These are phyloP conservation scores for Xiphophorus couchianus DNA, from an alignment of 2,113 vertebrate species.

Conservation along the genomic window DNA sequence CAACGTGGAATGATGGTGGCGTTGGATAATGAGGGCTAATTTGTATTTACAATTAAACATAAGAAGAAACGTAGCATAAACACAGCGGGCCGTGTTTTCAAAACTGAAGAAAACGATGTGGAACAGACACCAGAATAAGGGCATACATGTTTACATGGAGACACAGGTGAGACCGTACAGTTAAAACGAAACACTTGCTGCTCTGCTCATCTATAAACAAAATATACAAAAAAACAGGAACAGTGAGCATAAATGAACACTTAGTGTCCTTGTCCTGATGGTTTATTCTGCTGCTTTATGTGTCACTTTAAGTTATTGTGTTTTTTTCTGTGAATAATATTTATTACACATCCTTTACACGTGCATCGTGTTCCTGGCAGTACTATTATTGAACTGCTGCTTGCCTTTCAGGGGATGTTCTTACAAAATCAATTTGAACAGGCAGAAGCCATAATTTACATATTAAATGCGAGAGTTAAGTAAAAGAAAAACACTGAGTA, in stretches of 20 bases:
- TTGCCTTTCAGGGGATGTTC: no score
- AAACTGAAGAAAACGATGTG: constrained; percentile 60
- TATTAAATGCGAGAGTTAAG: not conserved
- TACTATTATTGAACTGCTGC: no score
- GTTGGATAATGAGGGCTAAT: constrained; percentile 15
- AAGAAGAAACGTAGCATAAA: constrained; percentile 53
- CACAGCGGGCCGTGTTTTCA: constrained; percentile 60
- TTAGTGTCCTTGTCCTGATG: not conserved
- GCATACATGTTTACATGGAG: constrained; percentile 33
- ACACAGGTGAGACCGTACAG: constrained; percentile 29
- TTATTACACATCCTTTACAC: not conserved
- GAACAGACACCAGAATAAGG: constrained; percentile 59
- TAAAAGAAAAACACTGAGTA: not conserved
- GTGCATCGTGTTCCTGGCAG: not conserved
- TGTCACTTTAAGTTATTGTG: not conserved
- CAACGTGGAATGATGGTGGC: constrained; percentile 28
- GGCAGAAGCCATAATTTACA: not conserved
- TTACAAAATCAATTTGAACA: not conserved
- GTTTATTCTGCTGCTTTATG: not conserved
- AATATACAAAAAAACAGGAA: not conserved
- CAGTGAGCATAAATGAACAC: not conserved
- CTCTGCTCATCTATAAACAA: not conserved
- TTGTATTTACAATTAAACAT: constrained; percentile 67
- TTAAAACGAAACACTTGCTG: constrained; percentile 1
- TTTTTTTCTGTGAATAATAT: not conserved